Percentiles rank a stretch among this genome's conserved stretches.
Evolutionary conservation across 1,140 invertebrate genomes (phyloP).

Genomic region (Drosophila suzukii): DNA sequence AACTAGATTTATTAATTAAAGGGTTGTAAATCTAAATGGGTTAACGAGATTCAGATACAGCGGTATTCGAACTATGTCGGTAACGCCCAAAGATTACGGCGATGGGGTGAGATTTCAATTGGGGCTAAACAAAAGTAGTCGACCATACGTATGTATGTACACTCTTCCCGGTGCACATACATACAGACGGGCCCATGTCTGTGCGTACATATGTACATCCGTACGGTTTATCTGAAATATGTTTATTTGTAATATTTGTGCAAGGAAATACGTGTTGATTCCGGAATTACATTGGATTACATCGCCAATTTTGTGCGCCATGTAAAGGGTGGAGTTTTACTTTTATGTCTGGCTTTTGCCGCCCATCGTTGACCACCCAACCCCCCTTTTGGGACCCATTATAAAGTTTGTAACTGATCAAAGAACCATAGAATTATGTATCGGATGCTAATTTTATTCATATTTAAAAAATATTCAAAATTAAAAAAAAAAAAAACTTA

Average conservation of each 20-base stretch:
- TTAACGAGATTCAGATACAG: not conserved
- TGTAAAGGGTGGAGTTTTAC: not conserved
- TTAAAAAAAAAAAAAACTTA: too few species aligned
- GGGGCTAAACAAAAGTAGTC: slow-evolving; percentile 47
- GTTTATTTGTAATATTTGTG: slow-evolving; percentile 1
- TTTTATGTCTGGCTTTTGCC: slow-evolving; percentile 10
- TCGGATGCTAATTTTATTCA: too few species aligned
- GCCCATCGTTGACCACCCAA: not conserved
- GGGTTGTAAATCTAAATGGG: not conserved
- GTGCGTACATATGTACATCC: slow-evolving; percentile 1
- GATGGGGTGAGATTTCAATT: slow-evolving; percentile 43
- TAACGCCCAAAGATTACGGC: slow-evolving; percentile 48
- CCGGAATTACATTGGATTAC: not conserved
- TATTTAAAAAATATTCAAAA: too few species aligned
- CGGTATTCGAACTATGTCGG: slow-evolving; percentile 25
- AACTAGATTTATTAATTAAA: not conserved
- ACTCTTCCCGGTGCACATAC: slow-evolving; percentile 33
- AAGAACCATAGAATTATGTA: too few species aligned
- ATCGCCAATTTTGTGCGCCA: not conserved
- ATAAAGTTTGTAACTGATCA: not conserved
- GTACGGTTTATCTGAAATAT: slow-evolving; percentile 29
- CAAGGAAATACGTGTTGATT: slow-evolving; percentile 32
- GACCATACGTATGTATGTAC: slow-evolving; percentile 44
- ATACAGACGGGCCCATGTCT: slow-evolving; percentile 14
- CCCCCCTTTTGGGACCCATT: too few species aligned